Percentiles rank a stretch among this genome's conserved stretches.
Conservation (phyloP, 2,888 invertebrate species). For the Agrotis ipsilon region DNA sequence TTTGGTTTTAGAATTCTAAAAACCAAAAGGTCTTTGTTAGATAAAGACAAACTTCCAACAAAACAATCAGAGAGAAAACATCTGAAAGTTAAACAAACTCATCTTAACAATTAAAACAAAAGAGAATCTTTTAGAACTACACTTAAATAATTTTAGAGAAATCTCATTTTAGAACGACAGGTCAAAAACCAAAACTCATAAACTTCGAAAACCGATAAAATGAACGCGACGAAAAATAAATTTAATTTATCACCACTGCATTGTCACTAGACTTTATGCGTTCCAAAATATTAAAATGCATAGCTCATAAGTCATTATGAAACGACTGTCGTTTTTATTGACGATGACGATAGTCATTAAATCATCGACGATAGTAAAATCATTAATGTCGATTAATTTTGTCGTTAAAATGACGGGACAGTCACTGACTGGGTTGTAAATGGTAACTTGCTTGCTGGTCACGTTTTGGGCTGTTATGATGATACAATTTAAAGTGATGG, state of each 20-base stretch:
- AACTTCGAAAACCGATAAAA: conserved; percentile 41
- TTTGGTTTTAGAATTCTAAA: conserved; percentile 1
- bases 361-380: conserved; percentile 50
- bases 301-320: conserved; percentile 52
- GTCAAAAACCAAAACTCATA: conserved; percentile 21
- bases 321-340: conserved; percentile 56
- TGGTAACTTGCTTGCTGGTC: not conserved
- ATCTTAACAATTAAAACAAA: not conserved
- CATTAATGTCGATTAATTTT: conserved; percentile 53
- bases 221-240: conserved; percentile 39
- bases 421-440: conserved; percentile 20
- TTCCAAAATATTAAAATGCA: conserved; percentile 48
- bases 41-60: conserved; percentile 7
- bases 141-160: not conserved
- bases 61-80: not conserved
- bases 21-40: not conserved
- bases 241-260: conserved; percentile 54
- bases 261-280: conserved; percentile 40
- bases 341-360: conserved; percentile 23
- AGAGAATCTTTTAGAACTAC: not conserved
- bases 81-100: not conserved
- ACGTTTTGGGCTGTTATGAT: not conserved
- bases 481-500: not conserved
- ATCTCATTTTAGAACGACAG: conserved; percentile 2
- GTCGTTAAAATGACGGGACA: conserved; percentile 20